These are phyloP conservation scores for Myiotriccus ornatus DNA, from an alignment of 2,797 vertebrate genomes.

Conservation along the genomic window DNA sequence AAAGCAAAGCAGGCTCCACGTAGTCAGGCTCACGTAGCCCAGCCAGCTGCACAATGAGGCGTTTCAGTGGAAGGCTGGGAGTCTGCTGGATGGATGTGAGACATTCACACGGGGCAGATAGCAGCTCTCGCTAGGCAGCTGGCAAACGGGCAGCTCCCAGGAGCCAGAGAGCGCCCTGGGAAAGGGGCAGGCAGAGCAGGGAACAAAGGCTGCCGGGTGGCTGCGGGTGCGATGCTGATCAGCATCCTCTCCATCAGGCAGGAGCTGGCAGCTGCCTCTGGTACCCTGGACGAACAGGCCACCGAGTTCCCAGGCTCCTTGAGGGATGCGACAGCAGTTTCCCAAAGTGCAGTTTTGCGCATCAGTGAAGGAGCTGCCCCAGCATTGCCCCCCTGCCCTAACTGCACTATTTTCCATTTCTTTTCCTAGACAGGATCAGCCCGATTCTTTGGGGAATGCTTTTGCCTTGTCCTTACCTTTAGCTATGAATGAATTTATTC, in stretches of 20 bases:
- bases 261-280: conserved; percentile 35
- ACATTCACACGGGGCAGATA: conserved; percentile 43
- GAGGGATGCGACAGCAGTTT: background rate
- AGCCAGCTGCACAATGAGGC: conserved; percentile 60
- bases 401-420: background rate
- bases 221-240: background rate
- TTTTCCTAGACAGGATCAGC: background rate
- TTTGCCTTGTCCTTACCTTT: conserved; percentile 26
- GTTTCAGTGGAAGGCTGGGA: background rate
- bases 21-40: conserved; percentile 53
- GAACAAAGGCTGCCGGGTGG: conserved; percentile 37
- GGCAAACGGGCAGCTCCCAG: conserved; percentile 10
- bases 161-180: conserved; percentile 35
- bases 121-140: conserved; percentile 28
- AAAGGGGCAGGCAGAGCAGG: conserved; percentile 29
- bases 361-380: background rate
- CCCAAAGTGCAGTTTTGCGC: conserved; percentile 6
- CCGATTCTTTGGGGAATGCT: background rate
- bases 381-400: background rate
- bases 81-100: conserved; percentile 28
- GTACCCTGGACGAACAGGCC: background rate
- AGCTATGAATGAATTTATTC: conserved; percentile 43
- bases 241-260: background rate
- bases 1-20: conserved; percentile 40
- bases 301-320: conserved; percentile 22